Conservation (phyloP, 1,140 invertebrate genomes). For the Pogonus chalceus region DNA sequence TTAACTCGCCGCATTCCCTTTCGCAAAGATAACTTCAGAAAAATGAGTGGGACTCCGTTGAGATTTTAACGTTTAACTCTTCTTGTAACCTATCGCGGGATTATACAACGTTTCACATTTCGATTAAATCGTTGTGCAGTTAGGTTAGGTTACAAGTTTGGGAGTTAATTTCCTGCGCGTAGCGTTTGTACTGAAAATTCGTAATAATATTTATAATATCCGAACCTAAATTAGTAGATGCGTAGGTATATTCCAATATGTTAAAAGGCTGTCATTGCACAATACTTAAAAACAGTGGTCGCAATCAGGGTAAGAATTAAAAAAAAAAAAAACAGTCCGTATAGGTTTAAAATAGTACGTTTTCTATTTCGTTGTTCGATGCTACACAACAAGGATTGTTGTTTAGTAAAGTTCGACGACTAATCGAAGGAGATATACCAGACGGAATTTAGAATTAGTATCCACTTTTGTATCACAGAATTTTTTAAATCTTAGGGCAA, state of each 20-base stretch:
- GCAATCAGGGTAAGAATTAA: conserved; percentile 30
- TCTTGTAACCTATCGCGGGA: too few species aligned
- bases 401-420: background rate
- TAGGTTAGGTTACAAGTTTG: too few species aligned
- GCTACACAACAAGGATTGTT: background rate
- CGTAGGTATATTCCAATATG: conserved; percentile 7
- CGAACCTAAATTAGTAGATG: conserved; percentile 12
- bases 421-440: background rate
- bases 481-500: conserved; percentile 3
- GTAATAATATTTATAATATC: conserved; percentile 13
- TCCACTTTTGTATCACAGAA: conserved; percentile 1
- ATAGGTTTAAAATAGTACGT: background rate
- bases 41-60: background rate
- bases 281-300: conserved; percentile 23
- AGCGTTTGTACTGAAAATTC: conserved; percentile 3
- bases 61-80: background rate
- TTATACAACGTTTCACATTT: too few species aligned
- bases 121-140: too few species aligned
- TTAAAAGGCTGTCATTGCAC: conserved; percentile 32
- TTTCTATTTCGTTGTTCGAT: background rate
- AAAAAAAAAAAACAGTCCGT: too few species aligned
- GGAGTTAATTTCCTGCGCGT: background rate
- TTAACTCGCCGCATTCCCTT: background rate
- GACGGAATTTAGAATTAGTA: background rate
- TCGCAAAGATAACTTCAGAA: background rate